Percentiles rank a stretch among this genome's conserved stretches.
Conservation (phyloP, 2,113 vertebrate species). For the Scalopus aquaticus region DNA sequence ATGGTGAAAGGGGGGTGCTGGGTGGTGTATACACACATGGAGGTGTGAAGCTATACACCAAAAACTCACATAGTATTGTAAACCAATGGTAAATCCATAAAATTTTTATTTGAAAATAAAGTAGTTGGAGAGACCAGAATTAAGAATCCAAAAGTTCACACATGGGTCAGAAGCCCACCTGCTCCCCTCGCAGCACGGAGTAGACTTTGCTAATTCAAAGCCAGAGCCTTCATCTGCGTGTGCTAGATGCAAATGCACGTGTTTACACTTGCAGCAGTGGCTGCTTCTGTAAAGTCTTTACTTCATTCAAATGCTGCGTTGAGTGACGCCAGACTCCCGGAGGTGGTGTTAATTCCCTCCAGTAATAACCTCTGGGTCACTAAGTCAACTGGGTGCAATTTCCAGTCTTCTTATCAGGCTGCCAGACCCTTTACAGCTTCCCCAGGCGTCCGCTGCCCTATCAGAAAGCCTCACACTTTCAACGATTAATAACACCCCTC, state of each 20-base stretch:
- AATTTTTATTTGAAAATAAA: neutral
- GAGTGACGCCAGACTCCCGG: conserved; percentile 76
- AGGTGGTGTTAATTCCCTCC: conserved; percentile 82
- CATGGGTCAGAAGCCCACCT: neutral
- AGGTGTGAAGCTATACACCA: neutral
- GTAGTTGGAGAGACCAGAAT: neutral
- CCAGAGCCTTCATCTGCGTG: conserved; percentile 50
- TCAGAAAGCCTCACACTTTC: conserved; percentile 74
- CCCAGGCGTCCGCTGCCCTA: conserved; percentile 67
- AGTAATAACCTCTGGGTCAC: conserved; percentile 74
- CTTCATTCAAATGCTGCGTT: conserved; percentile 35
- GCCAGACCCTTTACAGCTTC: conserved; percentile 64
- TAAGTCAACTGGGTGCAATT: conserved; percentile 69
- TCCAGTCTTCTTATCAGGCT: conserved; percentile 64
- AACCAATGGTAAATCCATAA: too few species aligned
- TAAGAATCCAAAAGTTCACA: neutral
- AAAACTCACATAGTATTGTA: too few species aligned
- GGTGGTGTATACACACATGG: too few species aligned
- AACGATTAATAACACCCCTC: conserved; percentile 72
- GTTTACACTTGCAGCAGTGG: conserved; percentile 73
- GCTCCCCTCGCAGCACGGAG: accelerated
- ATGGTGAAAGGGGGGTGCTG: too few species aligned
- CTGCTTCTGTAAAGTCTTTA: conserved; percentile 39
- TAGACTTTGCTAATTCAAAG: conserved; percentile 54
- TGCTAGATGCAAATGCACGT: conserved; percentile 62